These are phyloP conservation scores for Microcebus murinus DNA, from an alignment of 2,113 vertebrate species.

Conservation along the genomic window DNA sequence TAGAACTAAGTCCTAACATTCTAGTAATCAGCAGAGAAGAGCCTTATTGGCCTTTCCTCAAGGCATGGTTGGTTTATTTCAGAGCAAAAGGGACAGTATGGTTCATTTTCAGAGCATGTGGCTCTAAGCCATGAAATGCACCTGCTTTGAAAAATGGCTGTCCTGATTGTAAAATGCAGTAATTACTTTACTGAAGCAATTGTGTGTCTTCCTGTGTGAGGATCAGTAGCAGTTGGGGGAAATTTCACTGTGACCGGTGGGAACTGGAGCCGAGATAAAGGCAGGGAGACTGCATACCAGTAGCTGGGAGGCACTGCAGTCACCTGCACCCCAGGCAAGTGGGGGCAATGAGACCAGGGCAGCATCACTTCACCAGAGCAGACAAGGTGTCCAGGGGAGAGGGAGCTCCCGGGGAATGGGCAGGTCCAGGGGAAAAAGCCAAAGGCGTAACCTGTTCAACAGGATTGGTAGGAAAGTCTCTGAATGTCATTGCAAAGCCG, in stretches of 20 bases:
- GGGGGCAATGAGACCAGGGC: background rate
- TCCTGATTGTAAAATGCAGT: background rate
- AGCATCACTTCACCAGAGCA: background rate
- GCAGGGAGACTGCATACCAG: background rate
- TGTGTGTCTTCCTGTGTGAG: background rate
- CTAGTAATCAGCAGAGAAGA: background rate
- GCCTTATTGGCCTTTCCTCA: background rate
- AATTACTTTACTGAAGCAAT: background rate
- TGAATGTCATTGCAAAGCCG: background rate
- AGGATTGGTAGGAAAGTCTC: background rate
- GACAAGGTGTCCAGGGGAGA: background rate
- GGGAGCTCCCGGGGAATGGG: background rate
- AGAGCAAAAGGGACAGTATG: background rate
- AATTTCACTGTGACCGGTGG: background rate
- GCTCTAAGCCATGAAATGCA: background rate
- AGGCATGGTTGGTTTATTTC: background rate
- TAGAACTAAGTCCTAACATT: background rate
- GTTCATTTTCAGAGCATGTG: background rate
- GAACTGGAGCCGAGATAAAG: conserved; percentile 13
- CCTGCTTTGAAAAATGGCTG: background rate
- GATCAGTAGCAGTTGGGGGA: conserved; percentile 9
- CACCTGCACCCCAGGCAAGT: background rate
- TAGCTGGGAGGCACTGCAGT: background rate
- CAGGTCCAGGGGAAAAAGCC: background rate
- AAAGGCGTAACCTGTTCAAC: background rate